Percentiles rank a stretch among this genome's conserved stretches.
These are phyloP conservation scores for Stenolophus ochropezus DNA, from an alignment of 2,888 invertebrate genomes.

Conservation along the genomic window DNA sequence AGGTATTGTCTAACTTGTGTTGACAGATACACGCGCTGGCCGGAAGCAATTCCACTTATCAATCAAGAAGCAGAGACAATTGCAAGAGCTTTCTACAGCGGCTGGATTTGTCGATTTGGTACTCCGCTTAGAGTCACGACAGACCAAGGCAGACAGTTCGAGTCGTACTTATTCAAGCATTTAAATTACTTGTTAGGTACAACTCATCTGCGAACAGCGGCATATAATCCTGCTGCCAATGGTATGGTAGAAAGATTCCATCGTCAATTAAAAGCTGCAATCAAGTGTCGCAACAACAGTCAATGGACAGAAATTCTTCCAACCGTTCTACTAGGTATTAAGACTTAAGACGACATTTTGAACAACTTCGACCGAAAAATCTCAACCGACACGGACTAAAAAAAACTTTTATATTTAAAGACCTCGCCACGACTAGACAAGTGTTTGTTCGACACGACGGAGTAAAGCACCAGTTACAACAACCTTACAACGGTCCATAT, in stretches of 20 bases:
- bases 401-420: slow-evolving; percentile 33
- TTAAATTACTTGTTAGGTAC: slow-evolving; percentile 65
- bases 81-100: slow-evolving; percentile 65
- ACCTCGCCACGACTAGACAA: slow-evolving; percentile 1
- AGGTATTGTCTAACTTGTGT: slow-evolving; percentile 64
- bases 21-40: slow-evolving; percentile 66
- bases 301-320: too few relatives aligned
- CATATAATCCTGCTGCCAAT: too few relatives aligned
- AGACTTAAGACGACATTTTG: not conserved
- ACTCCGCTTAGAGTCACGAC: not conserved
- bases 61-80: slow-evolving; percentile 65
- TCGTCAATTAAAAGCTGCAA: slow-evolving; percentile 69
- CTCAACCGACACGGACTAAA: slow-evolving; percentile 1
- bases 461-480: not conserved
- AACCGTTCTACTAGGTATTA: too few relatives aligned
- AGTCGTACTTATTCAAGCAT: too few relatives aligned
- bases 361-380: not conserved
- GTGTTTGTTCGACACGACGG: slow-evolving; percentile 10
- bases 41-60: slow-evolving; percentile 64
- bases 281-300: slow-evolving; percentile 66
- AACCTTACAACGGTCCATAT: not conserved
- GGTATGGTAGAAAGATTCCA: too few relatives aligned
- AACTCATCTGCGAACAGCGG: slow-evolving; percentile 70
- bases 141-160: too few relatives aligned
- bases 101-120: slow-evolving; percentile 63